These are phyloP conservation scores for Zingel zingel DNA, from an alignment of 2,113 vertebrate genomes.

Conservation along the genomic window DNA sequence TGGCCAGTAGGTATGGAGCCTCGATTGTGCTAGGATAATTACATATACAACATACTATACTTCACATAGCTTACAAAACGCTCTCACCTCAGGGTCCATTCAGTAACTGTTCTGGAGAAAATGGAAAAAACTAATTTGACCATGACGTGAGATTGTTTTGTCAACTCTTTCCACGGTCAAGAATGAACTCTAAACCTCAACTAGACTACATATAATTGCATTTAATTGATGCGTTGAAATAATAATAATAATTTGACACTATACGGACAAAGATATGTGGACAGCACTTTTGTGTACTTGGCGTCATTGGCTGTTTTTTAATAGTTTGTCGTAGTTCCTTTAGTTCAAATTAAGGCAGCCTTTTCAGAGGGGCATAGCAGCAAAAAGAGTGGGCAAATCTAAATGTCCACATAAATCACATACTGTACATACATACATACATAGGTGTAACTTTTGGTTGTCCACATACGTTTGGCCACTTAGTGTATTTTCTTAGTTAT, in stretches of 20 bases:
- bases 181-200: not conserved
- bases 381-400: too few species aligned
- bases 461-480: too few species aligned
- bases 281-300: too few species aligned
- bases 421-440: too few species aligned
- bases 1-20: not conserved
- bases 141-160: not conserved
- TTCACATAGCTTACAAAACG: not conserved
- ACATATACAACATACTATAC: not conserved
- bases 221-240: not conserved
- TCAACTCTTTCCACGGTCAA: not conserved
- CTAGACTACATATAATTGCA: not conserved
- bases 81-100: not conserved
- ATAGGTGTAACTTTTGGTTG: too few species aligned
- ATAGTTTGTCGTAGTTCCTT: too few species aligned
- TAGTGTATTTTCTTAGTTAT: too few species aligned
- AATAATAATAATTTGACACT: not conserved
- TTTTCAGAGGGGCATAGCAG: too few species aligned
- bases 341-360: too few species aligned
- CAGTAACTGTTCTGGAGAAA: not conserved
- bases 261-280: not conserved
- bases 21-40: not conserved
- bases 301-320: too few species aligned
- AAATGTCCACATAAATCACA: too few species aligned
- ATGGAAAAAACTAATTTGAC: not conserved